These are phyloP conservation scores for Nebria brevicollis DNA, from an alignment of 2,888 invertebrate genomes.

Conservation along the genomic window DNA sequence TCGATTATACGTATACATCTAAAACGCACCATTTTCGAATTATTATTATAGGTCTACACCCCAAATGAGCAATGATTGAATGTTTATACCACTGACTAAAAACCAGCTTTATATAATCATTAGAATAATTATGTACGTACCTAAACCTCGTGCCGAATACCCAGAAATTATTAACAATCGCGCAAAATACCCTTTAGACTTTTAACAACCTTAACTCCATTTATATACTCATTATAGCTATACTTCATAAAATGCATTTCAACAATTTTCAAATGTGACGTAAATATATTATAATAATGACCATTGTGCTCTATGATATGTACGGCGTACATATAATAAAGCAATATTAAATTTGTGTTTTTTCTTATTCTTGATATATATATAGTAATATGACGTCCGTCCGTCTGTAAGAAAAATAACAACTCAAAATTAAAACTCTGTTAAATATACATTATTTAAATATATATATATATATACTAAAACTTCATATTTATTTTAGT, in stretches of 20 bases:
- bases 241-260: not conserved
- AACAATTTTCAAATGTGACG: not conserved
- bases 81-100: constrained; percentile 1
- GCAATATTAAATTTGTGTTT: constrained; percentile 19
- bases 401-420: not conserved
- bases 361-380: not conserved
- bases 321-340: constrained; percentile 15
- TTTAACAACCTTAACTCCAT: not conserved
- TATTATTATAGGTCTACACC: not conserved
- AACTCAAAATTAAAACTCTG: not conserved
- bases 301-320: constrained; percentile 21
- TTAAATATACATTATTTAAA: constrained; percentile 5
- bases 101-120: not conserved
- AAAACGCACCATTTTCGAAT: not conserved
- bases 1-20: not conserved
- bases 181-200: not conserved
- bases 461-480: not conserved
- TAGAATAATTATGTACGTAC: not conserved
- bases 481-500: not conserved
- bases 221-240: not conserved
- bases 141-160: not conserved
- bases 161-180: not conserved
- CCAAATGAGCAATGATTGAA: not conserved
- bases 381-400: constrained; percentile 2
- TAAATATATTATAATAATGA: not conserved